Base-by-base conservation (phyloP, 2,797 vertebrate species). In the Premnoplex brunnescens region DNA sequence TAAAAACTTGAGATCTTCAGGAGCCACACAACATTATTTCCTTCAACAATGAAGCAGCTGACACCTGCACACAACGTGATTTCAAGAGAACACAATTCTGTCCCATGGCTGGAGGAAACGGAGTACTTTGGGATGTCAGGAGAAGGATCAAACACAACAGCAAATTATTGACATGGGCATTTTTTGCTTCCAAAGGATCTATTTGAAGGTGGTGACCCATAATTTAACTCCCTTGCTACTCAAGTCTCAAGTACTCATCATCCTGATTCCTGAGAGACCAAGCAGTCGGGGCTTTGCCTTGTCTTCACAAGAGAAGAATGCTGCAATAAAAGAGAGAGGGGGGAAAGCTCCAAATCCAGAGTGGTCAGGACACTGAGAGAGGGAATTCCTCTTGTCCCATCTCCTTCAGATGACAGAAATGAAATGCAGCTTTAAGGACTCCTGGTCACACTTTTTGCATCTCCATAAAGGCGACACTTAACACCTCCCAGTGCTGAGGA, bases 171-270 rank as follows among this genome's bases (percentile, higher is more conserved):
- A 75, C 94, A 69, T 0, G 22, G 91, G 78, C 66, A 8, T 62
- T 77, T 89, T 85, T 39, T 54, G 72, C 85, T 83, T 94, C 86
- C 60, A 41, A 74, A 91, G 88, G 86, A 85, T 77, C 75, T 68
- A 2, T 92, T 77, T 85, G 91, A 92, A 93, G 89, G 83, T 63
- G 86, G 52, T 82, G 92, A 93, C 80, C 96, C 87, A 91, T 56
- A 89, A 78, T 88, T 95, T 91, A 93, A 87, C 81, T 78, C 67
- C 28, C 74, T 76, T 95, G 80, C 88, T 63, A 39, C 82, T 89
- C 28, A 18, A 94, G 81, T 59, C 89, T 97, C 75, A 28, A 95
- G 91, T 81, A 91, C 91, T 87, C 89, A 58, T 96, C 91, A 74
- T 56, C 22, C 9, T 19, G 81, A 74, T 92, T 91, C 84, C 78